Base-by-base conservation (phyloP, 1,140 invertebrate genomes). In the Eupristina koningsbergeri region DNA sequence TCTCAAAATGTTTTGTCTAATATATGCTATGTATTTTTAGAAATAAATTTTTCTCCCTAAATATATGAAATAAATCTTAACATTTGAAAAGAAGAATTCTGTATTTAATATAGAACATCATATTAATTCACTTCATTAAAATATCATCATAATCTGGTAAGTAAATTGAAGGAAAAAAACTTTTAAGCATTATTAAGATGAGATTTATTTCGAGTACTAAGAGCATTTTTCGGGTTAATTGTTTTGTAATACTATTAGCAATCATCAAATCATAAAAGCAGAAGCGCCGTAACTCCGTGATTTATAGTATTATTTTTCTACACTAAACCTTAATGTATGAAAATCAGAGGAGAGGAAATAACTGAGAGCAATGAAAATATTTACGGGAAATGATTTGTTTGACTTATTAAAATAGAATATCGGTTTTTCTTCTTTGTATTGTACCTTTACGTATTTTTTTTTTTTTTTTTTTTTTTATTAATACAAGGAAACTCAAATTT, bases 1-100 rank as follows among this genome's bases (percentile, higher is more conserved):
- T 71, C 26, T 15, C n/a, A 71, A 71, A 26, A 71, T 71, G 11
- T 41, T 41, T 22, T 26, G 19, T n/a, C 6, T 71, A 41, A 41
- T 71, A 71, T 26, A 41, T 41, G 67, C 36, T 26, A 1, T 71
- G 34, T 71, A 75, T 75, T 75, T 75, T 75, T 75, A 47, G 39
- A 29, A 75, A 74, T 5, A 39, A n/a, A 3, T 17, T 50, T 50
- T 75, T 50, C 45, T 53, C 2, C 19, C 9, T 0, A 75, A 45
- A 45, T 47, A 73, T 73, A 47, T 17, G 7, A 13, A 53, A n/a
- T 41, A 26, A 71, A 41, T 71, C 36, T 67, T 41, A 41, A 71
- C 36, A 22, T 67, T 67, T 67, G 36, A 34, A 36, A 34, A 36
- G 26, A 8, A 41, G 13, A 71, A 71, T 41, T 71, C 7, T 71